Percentiles rank a stretch among this genome's conserved stretches.
phyloP scores from a whole-genome alignment of 1,140 invertebrate species.

The Drosophila equinoxialis region DNA sequence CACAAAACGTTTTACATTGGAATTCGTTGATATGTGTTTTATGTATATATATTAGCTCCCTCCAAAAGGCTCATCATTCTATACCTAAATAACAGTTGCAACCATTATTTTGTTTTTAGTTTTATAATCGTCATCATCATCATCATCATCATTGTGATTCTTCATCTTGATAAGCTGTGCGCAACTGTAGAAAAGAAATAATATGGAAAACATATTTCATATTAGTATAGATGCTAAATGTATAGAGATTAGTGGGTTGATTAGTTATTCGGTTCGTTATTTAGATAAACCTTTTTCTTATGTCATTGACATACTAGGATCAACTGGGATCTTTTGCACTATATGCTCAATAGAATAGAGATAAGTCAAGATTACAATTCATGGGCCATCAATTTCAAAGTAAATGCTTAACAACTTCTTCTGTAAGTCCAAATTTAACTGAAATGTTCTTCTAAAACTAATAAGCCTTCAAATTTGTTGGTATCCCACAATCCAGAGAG shows the following conservation, averaged over 20 bases:
- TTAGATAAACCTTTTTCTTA: too few relatives aligned
- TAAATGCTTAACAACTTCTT: too few relatives aligned
- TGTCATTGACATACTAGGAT: too few relatives aligned
- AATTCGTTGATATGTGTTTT: constrained; percentile 77
- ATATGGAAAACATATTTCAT: background rate
- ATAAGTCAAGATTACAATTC: too few relatives aligned
- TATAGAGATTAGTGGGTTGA: background rate
- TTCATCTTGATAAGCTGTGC: constrained; percentile 46
- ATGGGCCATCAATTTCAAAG: too few relatives aligned
- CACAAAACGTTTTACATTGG: constrained; percentile 39
- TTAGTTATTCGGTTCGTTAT: too few relatives aligned
- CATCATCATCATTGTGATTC: constrained; percentile 30
- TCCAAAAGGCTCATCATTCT: constrained; percentile 62
- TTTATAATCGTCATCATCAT: background rate
- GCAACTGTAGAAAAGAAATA: constrained; percentile 46
- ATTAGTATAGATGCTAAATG: background rate
- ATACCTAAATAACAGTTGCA: constrained; percentile 14
- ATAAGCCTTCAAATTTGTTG: too few relatives aligned
- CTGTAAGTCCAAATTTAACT: too few relatives aligned
- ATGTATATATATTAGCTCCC: constrained; percentile 43
- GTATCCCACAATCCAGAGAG: too few relatives aligned
- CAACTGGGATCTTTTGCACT: too few relatives aligned
- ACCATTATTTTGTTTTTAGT: background rate
- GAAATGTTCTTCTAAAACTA: too few relatives aligned
- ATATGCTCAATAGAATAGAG: too few relatives aligned